Base-by-base conservation (phyloP, 2,797 vertebrate species). In the Enteromius trimaculatus region DNA sequence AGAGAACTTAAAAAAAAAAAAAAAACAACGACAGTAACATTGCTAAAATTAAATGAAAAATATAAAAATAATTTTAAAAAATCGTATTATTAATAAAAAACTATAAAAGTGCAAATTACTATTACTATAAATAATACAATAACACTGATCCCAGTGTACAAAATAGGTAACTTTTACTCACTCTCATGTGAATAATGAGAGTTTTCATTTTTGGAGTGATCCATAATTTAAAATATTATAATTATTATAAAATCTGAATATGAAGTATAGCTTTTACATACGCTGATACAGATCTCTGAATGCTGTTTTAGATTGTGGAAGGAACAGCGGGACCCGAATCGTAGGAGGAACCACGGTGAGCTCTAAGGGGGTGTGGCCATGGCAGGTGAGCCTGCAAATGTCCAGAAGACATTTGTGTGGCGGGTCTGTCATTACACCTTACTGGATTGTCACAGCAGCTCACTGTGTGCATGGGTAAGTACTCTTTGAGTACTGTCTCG, bases 361-460 rank as follows among this genome's bases (percentile, higher is more conserved):
- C 0, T 51, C 0, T 0, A 79, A 0, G 0, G 95, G 93, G 6
- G 94, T 94, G 5, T 98, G 97, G 97, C 97, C 97, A 0, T 98
- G 97, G 97, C 97, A 98, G 93, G 96, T 97, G 91, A 98, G 97
- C 86, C 96, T 99, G 47, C 96, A 97, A 0, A 58, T 91, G 21
- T 0, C 7, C 0, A n/a, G 3, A 0, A 3, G 1, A 0, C 97
- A 98, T 1, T 0, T 94, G 4, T 98, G 97, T 0, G 97, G 97
- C 4, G 97, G 97, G 58, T 96, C 97, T 82, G 94, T 98, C 76
- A 94, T 99, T 92, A 94, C 94, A 44, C 90, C 47, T 0, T 68
- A 91, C 51, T 99, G 97, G 97, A 95, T 99, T 3, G 86, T 98
- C 16, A 97, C 97, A 0, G 97, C 97, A 0, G 97, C 97, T 0